phyloP scores from a whole-genome alignment of 2,888 invertebrate genomes.

The Colostygia pectinataria region DNA sequence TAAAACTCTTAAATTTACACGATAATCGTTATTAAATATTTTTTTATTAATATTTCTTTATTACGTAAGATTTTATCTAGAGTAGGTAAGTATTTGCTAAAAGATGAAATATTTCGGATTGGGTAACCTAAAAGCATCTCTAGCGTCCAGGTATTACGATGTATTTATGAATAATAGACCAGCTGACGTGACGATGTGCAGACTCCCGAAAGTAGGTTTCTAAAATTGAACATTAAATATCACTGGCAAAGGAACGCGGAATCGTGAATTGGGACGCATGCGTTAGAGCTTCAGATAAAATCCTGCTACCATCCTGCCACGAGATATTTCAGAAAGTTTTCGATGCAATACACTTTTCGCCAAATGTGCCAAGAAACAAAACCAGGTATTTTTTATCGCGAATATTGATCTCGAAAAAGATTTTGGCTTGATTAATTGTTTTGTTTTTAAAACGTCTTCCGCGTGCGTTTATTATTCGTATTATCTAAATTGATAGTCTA shows the following conservation, averaged over 20 bases:
- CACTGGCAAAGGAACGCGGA: constrained; percentile 50
- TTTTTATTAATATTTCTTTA: neutral
- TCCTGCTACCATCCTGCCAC: constrained; percentile 32
- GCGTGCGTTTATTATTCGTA: neutral
- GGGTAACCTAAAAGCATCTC: constrained; percentile 5
- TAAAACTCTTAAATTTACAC: too few species aligned
- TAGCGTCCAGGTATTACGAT: constrained; percentile 13
- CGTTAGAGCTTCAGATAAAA: constrained; percentile 44
- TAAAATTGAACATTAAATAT: constrained; percentile 27
- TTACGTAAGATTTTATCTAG: neutral
- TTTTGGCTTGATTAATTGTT: constrained; percentile 10
- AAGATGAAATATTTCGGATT: neutral
- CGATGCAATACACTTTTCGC: constrained; percentile 48
- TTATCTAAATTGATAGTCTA: neutral
- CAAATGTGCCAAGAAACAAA: constrained; percentile 52
- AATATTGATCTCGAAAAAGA: constrained; percentile 20
- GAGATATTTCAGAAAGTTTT: constrained; percentile 20
- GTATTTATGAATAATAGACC: constrained; percentile 20
- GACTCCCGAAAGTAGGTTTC: constrained; percentile 15
- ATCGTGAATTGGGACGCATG: constrained; percentile 44
- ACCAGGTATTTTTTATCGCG: constrained; percentile 40
- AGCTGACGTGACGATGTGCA: constrained; percentile 18
- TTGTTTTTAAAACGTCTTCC: constrained; percentile 10
- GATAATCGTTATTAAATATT: too few species aligned
- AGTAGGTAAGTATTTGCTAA: too few species aligned